Base-by-base conservation (phyloP, 1,140 invertebrate genomes). In the Eriocheir sinensis region DNA sequence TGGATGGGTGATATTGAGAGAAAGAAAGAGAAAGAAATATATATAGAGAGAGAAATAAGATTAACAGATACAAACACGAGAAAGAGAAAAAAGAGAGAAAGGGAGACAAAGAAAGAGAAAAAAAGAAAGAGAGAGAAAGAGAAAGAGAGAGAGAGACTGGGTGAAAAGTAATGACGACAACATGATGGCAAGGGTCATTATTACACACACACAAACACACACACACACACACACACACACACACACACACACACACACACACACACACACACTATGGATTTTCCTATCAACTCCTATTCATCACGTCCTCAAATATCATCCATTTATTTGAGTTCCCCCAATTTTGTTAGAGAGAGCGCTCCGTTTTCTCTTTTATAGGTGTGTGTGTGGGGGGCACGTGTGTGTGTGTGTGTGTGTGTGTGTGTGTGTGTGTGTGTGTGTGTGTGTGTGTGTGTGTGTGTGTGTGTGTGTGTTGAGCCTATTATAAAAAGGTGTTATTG, bases 211-310 rank as follows among this genome's bases (percentile, higher is more conserved):
- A 72, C 27, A n/a, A 21, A 72, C 27, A 72, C 1, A 27, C 27
- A n/a, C 27, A n/a, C 27, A n/a, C 21, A 72, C 60, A 2, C 60
- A 72, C 17, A 72, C 60, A 72, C 60, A 72, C 60, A n/a, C 60
- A 72, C 17, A 72, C 60, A 72, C 60, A 72, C 60, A 17, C 60
- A 72, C 60, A 72, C 60, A 72, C 60, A 72, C 60, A 72, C 60
- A 72, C 60, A 72, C 60, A 72, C 60, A 72, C 60, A 72, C 60
- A 72, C 60, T 48, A 48, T 48, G 15, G 27, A 72, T n/a, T n/a
- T 72, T 72, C 60, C 60, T 72, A 12, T 1, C n/a, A 72, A 72
- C 60, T 72, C 12, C n/a, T n/a, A 72, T 72, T 72, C n/a, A 72
- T 72, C 21, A 72, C 60, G 60, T 72, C 27, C 21, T 72, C 27